Evolutionary conservation across 2,797 vertebrate genomes (phyloP).

Genomic region (Cottoperca gobio): DNA sequence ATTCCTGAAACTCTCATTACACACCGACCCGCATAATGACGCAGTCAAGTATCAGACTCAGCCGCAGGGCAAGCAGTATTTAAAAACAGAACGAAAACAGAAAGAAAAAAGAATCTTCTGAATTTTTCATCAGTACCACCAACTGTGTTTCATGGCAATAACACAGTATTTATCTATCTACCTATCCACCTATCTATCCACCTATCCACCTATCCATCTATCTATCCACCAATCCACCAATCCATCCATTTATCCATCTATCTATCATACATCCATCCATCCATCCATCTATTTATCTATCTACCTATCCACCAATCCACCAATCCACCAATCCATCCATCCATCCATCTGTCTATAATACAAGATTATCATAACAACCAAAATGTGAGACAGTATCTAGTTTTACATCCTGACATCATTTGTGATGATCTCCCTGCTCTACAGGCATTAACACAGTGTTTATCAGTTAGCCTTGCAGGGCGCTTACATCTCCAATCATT

Average conservation of each 20-base stretch:
- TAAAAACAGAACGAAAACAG: background rate
- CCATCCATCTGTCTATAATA: too few relatives aligned
- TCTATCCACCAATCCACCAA: too few relatives aligned
- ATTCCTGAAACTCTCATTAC: constrained; percentile 9
- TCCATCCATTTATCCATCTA: too few relatives aligned
- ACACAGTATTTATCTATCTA: too few relatives aligned
- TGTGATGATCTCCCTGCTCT: background rate
- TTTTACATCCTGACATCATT: background rate
- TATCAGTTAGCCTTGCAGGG: background rate
- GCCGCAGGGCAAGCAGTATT: background rate
- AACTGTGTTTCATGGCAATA: too few relatives aligned
- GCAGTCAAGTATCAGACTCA: background rate
- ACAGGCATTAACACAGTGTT: background rate
- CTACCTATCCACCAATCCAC: too few relatives aligned
- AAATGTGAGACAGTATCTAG: background rate
- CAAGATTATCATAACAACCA: background rate
- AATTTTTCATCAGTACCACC: background rate
- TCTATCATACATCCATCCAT: too few relatives aligned
- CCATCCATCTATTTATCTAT: too few relatives aligned
- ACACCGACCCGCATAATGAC: constrained; percentile 6
- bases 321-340: too few relatives aligned
- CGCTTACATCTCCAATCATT: background rate
- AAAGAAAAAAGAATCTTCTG: background rate
- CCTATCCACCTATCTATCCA: too few relatives aligned
- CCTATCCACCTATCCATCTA: too few relatives aligned